Evolutionary conservation across 2,888 invertebrate genomes (phyloP).

Genomic region (Orchesellides sinensis): DNA sequence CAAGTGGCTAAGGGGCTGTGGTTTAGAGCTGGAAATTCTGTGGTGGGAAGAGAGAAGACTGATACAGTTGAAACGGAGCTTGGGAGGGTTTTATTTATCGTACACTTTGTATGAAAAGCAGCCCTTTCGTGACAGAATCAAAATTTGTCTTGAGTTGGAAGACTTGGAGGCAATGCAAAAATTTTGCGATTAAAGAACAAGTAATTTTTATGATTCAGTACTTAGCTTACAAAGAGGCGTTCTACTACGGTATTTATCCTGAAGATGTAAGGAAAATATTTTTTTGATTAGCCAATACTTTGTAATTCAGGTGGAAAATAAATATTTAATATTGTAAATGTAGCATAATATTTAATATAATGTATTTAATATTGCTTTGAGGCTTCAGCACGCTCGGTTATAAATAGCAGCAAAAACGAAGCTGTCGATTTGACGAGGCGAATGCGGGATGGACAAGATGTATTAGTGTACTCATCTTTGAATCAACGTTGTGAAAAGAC

Average conservation of each 20-base stretch:
- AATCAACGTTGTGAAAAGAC: not conserved
- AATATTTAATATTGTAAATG: no score
- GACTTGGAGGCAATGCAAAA: slow-evolving; percentile 18
- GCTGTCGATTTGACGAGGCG: slow-evolving; percentile 19
- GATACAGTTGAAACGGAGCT: slow-evolving; percentile 42
- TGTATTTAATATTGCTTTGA: slow-evolving; percentile 57
- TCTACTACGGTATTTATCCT: slow-evolving; percentile 27
- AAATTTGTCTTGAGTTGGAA: slow-evolving; percentile 34
- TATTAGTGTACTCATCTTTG: slow-evolving; percentile 32
- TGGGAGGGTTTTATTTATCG: slow-evolving; percentile 67
- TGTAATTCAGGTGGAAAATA: no score
- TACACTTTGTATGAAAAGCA: slow-evolving; percentile 69
- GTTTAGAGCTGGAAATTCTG: not conserved
- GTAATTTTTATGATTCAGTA: slow-evolving; percentile 30
- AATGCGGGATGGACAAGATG: slow-evolving; percentile 63
- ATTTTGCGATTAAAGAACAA: no score
- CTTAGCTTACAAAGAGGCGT: slow-evolving; percentile 16
- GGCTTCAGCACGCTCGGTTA: slow-evolving; percentile 32
- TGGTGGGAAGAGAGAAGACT: no score
- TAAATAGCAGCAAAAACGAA: slow-evolving; percentile 44
- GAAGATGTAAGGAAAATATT: no score
- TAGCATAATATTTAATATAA: not conserved
- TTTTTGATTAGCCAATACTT: no score
- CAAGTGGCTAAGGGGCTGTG: slow-evolving; percentile 60
- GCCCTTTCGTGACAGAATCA: slow-evolving; percentile 40